Conservation (phyloP, 2,888 invertebrate species). For the Drosophila mayaguana region DNA sequence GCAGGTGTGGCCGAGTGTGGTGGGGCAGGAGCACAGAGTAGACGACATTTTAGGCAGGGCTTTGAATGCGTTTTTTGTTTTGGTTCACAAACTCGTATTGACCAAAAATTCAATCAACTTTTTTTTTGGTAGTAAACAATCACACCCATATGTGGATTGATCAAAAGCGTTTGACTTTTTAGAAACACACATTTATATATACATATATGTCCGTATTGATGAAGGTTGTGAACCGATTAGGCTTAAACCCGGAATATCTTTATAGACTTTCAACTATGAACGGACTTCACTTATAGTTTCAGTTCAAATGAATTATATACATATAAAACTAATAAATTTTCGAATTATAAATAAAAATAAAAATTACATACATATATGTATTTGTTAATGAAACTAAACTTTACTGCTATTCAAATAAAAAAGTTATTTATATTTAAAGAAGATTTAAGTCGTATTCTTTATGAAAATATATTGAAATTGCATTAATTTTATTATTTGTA, state of each 20-base stretch:
- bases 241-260: constrained; percentile 13
- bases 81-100: constrained; percentile 50
- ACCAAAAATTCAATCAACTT: constrained; percentile 66
- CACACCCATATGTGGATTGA: constrained; percentile 52
- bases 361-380: neutral
- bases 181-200: constrained; percentile 13
- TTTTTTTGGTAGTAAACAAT: constrained; percentile 37
- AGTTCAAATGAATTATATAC: neutral
- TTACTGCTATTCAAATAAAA: neutral
- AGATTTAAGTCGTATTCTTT: too few species aligned
- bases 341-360: neutral
- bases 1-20: constrained; percentile 10
- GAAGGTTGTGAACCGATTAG: constrained; percentile 11
- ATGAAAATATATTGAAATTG: too few species aligned
- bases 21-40: constrained; percentile 1
- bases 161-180: constrained; percentile 40
- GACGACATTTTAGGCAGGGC: constrained; percentile 60
- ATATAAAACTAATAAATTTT: neutral
- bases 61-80: constrained; percentile 50
- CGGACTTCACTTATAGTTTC: neutral
- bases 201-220: constrained; percentile 13
- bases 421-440: neutral
- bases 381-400: too few species aligned
- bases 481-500: neutral
- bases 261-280: neutral